Evolutionary conservation across 2,888 invertebrate species (phyloP).

Genomic region (Cephus nigrinus): DNA sequence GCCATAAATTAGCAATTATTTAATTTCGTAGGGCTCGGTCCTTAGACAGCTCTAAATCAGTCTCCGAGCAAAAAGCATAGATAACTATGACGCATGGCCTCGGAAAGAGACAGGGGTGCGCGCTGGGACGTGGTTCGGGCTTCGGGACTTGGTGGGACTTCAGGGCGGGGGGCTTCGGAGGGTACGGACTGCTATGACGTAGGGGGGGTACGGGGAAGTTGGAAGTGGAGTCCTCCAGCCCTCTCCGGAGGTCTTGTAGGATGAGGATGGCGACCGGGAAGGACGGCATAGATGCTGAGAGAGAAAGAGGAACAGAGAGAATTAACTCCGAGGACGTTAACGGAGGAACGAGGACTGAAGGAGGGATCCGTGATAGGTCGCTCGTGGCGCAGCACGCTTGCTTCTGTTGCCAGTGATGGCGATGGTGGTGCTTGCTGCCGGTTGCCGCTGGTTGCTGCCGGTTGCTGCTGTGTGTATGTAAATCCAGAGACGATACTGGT

Average conservation of each 20-base stretch:
- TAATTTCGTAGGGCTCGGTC: conserved; percentile 66
- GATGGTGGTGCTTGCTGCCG: conserved; percentile 6
- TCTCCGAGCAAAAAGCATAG: conserved; percentile 67
- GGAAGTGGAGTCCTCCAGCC: conserved; percentile 32
- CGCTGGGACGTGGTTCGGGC: conserved; percentile 21
- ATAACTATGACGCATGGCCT: conserved; percentile 67
- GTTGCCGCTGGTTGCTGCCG: neutral
- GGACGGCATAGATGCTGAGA: conserved; percentile 29
- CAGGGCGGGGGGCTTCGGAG: conserved; percentile 26
- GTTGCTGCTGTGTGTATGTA: conserved; percentile 30
- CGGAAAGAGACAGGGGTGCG: conserved; percentile 61
- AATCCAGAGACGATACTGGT: conserved; percentile 31
- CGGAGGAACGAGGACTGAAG: conserved; percentile 30
- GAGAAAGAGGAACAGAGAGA: neutral
- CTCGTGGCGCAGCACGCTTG: conserved; percentile 35
- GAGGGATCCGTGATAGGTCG: conserved; percentile 47
- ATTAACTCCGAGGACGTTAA: conserved; percentile 4
- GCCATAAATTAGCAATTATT: conserved; percentile 67
- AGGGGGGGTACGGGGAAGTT: conserved; percentile 29
- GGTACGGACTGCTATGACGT: neutral
- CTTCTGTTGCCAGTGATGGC: conserved; percentile 15
- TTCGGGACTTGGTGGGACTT: conserved; percentile 47
- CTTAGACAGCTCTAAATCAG: conserved; percentile 67
- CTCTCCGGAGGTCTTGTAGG: conserved; percentile 18
- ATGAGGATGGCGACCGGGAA: conserved; percentile 34